phyloP scores from a whole-genome alignment of 2,113 vertebrate species.

The Furnarius figulus region DNA sequence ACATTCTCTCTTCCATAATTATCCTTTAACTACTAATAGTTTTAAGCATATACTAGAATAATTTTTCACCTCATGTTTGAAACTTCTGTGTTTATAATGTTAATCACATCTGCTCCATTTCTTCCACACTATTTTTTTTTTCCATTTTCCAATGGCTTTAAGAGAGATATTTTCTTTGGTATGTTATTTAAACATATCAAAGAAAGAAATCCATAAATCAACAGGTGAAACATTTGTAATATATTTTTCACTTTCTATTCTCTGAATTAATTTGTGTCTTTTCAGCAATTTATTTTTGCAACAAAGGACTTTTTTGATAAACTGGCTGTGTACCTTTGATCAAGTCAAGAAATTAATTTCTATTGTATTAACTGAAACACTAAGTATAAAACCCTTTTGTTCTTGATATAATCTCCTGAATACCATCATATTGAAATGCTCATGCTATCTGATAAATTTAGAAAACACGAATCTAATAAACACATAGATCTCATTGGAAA shows the following conservation, averaged over 20 bases:
- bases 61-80: neutral
- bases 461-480: neutral
- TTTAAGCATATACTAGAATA: neutral
- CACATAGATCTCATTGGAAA: accelerated
- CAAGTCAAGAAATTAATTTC: neutral
- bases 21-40: neutral
- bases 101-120: neutral
- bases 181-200: neutral
- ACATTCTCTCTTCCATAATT: neutral
- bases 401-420: neutral
- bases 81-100: neutral
- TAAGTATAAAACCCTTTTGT: neutral
- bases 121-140: neutral
- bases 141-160: neutral
- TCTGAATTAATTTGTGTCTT: neutral
- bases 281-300: neutral
- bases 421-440: too few relatives aligned
- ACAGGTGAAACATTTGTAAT: neutral
- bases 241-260: neutral
- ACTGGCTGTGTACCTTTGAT: neutral
- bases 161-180: neutral
- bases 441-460: too few relatives aligned
- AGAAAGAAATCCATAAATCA: neutral
- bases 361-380: neutral
- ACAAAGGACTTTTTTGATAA: neutral